phyloP scores from a whole-genome alignment of 1,140 invertebrate genomes.

The Meloidogyne floridensis region DNA sequence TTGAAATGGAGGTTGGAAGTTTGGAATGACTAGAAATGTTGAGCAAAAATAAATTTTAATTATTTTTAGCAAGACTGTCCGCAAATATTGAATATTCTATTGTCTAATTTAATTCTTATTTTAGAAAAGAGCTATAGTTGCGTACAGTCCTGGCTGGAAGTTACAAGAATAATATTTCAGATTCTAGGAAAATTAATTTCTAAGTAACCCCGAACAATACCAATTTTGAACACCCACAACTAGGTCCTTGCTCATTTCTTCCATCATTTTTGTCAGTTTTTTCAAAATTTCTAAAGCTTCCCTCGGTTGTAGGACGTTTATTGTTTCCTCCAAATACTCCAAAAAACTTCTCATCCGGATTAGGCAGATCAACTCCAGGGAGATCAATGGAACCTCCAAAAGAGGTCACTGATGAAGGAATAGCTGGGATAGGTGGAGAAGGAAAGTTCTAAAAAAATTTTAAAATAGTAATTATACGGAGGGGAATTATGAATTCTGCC shows the following conservation, averaged over 20 bases:
- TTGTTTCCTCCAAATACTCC: neutral
- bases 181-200: no score
- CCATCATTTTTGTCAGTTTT: neutral
- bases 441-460: slow-evolving; percentile 4
- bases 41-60: neutral
- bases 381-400: neutral
- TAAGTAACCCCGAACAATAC: neutral
- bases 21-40: neutral
- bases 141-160: no score
- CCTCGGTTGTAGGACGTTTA: neutral
- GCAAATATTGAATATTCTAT: no score
- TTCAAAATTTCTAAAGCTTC: neutral
- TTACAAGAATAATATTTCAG: no score
- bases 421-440: neutral
- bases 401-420: neutral
- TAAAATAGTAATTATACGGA: neutral
- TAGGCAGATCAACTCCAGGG: neutral
- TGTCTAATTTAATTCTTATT: no score
- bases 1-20: slow-evolving; percentile 1
- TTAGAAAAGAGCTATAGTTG: no score
- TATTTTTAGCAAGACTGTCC: no score
- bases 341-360: neutral
- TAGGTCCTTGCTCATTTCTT: neutral
- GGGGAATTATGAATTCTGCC: no score
- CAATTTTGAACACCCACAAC: slow-evolving; percentile 1